Evolutionary conservation across 2,888 invertebrate genomes (phyloP).

Genomic region (Proisotoma minuta): DNA sequence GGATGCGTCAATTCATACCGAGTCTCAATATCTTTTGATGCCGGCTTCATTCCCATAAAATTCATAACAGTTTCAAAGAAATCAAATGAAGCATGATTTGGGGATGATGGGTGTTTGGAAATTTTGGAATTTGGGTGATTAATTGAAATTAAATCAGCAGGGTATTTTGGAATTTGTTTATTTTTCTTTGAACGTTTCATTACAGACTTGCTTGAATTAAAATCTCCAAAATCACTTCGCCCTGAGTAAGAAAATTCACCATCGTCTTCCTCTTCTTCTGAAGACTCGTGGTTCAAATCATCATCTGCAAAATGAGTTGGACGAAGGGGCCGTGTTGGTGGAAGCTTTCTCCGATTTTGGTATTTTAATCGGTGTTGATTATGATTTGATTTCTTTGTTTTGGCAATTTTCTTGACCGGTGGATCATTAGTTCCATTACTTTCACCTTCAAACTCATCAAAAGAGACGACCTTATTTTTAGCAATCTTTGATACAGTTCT

Average conservation of each 20-base stretch:
- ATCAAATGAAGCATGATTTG: background rate
- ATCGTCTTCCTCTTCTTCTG: slow-evolving; percentile 16
- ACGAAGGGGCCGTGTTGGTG: background rate
- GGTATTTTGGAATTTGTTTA: background rate
- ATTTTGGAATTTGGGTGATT: background rate
- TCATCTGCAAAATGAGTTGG: background rate
- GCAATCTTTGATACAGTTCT: slow-evolving; percentile 15
- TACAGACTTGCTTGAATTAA: background rate
- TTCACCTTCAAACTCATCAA: slow-evolving; percentile 26
- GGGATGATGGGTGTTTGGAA: background rate
- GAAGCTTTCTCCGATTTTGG: background rate
- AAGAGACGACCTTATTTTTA: slow-evolving; percentile 21
- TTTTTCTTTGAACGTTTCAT: slow-evolving; percentile 2
- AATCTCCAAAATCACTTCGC: background rate
- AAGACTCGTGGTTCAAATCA: slow-evolving; percentile 16
- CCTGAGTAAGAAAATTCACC: background rate
- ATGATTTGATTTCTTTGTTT: slow-evolving; percentile 3
- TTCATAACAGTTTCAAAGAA: slow-evolving; percentile 4
- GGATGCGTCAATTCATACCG: background rate
- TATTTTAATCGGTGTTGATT: background rate
- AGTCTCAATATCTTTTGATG: background rate
- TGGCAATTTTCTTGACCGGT: slow-evolving; percentile 16
- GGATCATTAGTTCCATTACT: slow-evolving; percentile 19
- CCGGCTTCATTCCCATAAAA: slow-evolving; percentile 18
- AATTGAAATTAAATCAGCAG: background rate